Evolutionary conservation across 2,113 vertebrate genomes (phyloP), one percentile per base, ranked within the genome.

Genomic region (Phalacrocorax brasilianus): DNA sequence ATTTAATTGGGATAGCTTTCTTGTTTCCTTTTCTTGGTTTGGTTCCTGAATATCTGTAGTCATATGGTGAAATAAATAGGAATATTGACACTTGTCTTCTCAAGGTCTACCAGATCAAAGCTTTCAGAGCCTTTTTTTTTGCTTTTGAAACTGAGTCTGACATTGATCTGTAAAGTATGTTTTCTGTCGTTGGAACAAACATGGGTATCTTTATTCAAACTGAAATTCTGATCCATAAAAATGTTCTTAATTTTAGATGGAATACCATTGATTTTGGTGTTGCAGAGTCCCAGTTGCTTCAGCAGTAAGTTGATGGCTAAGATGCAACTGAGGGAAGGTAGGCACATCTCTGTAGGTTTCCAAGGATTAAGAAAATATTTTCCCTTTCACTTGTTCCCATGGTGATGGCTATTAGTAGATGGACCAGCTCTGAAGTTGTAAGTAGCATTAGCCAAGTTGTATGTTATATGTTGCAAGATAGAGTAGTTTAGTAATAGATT

Each of bases 381-480:
- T 88, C 16, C 24, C 12, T 92, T 28, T 85, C 26, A 16, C 35
- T 63, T 93, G 89, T 79, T 97, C 91, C 84, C 83, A 62, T 94
- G 74, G 84, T 79, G 78, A 91, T 89, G 58, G 14, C 50, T 89
- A 3, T 89, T 79, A 58, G 53, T 56, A 61, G 49, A 85, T 81
- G 74, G 91, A 45, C 40, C 12, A 75, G 26, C 77, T 87, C 53
- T 55, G 83, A 85, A 95, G 62, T 11, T 86, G 38, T 33, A 65
- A 77, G 78, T 50, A 78, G 44, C 8, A n/a, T 9, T 28, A 65
- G 35, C 38, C 49, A 78, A 75, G 30, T 61, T 86, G 26, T 45
- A 2, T 61, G 26, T 42, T 82, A 12, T 1, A 8, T 67, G 28
- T 20, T 74, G 26, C 47, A 50, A 52, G 32, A 44, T 4, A 32